Base-by-base conservation (phyloP, 2,888 invertebrate genomes). In the Himalopsyche anomala region DNA sequence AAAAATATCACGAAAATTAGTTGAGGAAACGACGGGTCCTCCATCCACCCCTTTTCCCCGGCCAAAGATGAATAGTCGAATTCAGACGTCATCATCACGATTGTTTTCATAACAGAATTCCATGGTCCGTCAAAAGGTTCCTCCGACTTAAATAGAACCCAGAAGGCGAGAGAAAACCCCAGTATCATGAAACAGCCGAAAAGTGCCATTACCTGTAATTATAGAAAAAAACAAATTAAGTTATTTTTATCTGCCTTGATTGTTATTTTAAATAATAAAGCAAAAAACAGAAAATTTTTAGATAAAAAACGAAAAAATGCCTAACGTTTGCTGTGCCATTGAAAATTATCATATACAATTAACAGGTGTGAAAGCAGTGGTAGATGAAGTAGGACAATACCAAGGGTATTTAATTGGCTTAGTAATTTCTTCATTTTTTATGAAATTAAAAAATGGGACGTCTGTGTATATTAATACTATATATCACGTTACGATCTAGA, bases 51-150 rank as follows among this genome's bases (percentile, higher is more conserved):
- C 84, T 93, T 92, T 83, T 94, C 94, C 12, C 94, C 89, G 5
- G 92, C 91, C 28, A 62, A 6, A 19, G 4, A 19, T 12, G 89
- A 91, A 89, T 94, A 94, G 88, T 94, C 94, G 82, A 94, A 94
- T 89, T 94, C 94, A 84, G 94, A 94, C 9, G 94, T 94, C 94
- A 94, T 94, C 94, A 94, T 94, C 11, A 94, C 94, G 69, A 94
- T 91, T 0, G 94, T 94, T 89, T 94, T 94, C 36, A 94, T 92
- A 1, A 94, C 89, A 0, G 94, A 92, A 28, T 92, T 91, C 91
- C 93, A 93, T 0, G 94, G 93, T 15, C 92, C 91, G 40, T 92
- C 92, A 88, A 94, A 94, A 0, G 94, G 93, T 36, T 91, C 90
- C 88, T 92, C 90, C 0, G 93, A 92, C 36, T 91, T 91, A 89